Evolutionary conservation across 2,113 vertebrate genomes (phyloP).

Genomic region (Siniperca chuatsi): DNA sequence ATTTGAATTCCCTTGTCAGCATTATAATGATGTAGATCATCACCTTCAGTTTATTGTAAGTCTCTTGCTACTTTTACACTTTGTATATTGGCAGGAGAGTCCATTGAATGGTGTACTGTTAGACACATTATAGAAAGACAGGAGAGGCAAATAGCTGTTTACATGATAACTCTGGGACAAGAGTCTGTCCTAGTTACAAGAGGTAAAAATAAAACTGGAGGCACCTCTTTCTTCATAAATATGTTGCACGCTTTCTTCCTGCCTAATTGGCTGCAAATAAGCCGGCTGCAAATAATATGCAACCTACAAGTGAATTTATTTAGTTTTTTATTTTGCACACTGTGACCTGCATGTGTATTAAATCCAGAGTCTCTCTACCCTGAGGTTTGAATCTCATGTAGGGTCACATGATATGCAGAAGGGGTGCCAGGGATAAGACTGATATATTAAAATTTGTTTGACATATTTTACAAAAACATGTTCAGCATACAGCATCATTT

Average conservation of each 20-base stretch:
- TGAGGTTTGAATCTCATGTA: not conserved
- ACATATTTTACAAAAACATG: not conserved
- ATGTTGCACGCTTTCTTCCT: not conserved
- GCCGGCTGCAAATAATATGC: too few species aligned
- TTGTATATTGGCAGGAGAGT: not conserved
- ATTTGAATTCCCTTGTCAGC: not conserved
- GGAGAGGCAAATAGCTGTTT: constrained; percentile 24
- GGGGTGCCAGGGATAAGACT: not conserved
- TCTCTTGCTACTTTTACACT: not conserved
- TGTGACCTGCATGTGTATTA: not conserved
- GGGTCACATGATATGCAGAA: not conserved
- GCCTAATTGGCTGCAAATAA: not conserved
- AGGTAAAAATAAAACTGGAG: constrained; percentile 22
- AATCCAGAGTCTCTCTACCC: not conserved
- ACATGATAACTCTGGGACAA: not conserved
- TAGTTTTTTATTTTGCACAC: not conserved
- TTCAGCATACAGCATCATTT: not conserved
- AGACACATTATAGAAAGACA: not conserved
- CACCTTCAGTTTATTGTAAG: not conserved
- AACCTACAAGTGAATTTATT: not conserved
- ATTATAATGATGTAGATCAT: not conserved
- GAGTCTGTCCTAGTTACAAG: constrained; percentile 32
- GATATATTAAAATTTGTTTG: not conserved
- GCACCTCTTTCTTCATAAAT: not conserved
- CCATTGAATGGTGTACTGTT: not conserved